These are phyloP conservation scores for Clepsis dumicolana DNA, from an alignment of 2,888 invertebrate genomes.

Conservation along the genomic window DNA sequence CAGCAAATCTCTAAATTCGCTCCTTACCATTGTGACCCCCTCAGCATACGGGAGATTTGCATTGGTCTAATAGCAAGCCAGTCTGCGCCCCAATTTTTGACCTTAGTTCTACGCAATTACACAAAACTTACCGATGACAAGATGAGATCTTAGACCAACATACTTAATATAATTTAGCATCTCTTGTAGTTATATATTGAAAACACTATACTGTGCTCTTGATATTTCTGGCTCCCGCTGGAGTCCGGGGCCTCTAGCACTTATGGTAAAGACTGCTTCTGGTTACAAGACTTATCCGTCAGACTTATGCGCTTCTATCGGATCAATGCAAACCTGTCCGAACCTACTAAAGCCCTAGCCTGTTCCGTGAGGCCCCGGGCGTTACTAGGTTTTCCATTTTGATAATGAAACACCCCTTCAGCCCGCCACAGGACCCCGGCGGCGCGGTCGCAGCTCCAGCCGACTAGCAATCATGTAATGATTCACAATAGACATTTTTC, in stretches of 20 bases:
- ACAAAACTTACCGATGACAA: too few species aligned
- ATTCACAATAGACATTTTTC: constrained; percentile 76
- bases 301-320: too few species aligned
- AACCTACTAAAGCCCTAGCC: constrained; percentile 8
- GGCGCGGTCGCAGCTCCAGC: constrained; percentile 59
- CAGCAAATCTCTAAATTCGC: background rate
- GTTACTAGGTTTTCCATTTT: constrained; percentile 47
- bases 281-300: too few species aligned
- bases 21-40: background rate
- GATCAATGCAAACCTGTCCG: background rate
- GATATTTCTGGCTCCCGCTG: too few species aligned
- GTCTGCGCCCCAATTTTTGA: background rate
- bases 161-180: too few species aligned
- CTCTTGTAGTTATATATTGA: too few species aligned
- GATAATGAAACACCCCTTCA: constrained; percentile 64
- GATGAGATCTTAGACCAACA: too few species aligned
- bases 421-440: constrained; percentile 70
- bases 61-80: background rate
- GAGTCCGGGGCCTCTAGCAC: too few species aligned
- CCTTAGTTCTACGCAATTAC: background rate
- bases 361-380: background rate
- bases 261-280: too few species aligned
- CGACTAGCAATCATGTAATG: constrained; percentile 79
- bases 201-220: too few species aligned
- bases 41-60: background rate